Percentiles rank a stretch among this genome's conserved stretches.
These are phyloP conservation scores for Salvelinus sp. DNA, from an alignment of 2,113 vertebrate species.

Conservation along the genomic window DNA sequence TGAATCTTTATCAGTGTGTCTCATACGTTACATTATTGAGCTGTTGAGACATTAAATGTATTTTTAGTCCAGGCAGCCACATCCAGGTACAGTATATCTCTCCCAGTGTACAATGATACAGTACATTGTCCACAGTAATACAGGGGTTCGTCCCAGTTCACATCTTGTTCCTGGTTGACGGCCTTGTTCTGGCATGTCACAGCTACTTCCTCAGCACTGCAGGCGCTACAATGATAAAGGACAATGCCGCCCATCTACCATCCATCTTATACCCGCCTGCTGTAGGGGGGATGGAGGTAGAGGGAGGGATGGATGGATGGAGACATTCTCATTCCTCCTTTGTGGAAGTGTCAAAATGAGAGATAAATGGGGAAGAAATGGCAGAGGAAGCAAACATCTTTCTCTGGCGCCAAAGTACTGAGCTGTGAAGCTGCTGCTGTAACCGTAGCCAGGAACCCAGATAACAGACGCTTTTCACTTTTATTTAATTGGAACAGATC, in stretches of 20 bases:
- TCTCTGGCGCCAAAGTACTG: constrained; percentile 3
- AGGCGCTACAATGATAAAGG: constrained; percentile 19
- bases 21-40: not conserved
- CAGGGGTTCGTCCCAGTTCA: not conserved
- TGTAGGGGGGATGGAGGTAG: not conserved
- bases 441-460: not conserved
- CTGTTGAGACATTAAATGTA: not conserved
- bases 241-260: not conserved
- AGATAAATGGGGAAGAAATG: constrained; percentile 25
- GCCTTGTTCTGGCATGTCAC: not conserved
- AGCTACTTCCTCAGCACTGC: not conserved
- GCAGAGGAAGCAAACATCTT: constrained; percentile 6
- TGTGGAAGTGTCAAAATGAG: constrained; percentile 23
- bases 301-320: constrained; percentile 5
- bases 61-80: not conserved
- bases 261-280: constrained; percentile 9
- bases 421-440: not conserved
- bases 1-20: not conserved
- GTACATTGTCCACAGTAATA: too few species aligned
- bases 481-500: not conserved
- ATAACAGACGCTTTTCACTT: not conserved
- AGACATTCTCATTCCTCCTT: constrained; percentile 21
- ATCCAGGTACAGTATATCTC: not conserved
- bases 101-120: too few species aligned
- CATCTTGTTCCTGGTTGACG: constrained; percentile 15